These are phyloP conservation scores for Drosophila hamatofila DNA, from an alignment of 2,888 invertebrate species.

Conservation along the genomic window DNA sequence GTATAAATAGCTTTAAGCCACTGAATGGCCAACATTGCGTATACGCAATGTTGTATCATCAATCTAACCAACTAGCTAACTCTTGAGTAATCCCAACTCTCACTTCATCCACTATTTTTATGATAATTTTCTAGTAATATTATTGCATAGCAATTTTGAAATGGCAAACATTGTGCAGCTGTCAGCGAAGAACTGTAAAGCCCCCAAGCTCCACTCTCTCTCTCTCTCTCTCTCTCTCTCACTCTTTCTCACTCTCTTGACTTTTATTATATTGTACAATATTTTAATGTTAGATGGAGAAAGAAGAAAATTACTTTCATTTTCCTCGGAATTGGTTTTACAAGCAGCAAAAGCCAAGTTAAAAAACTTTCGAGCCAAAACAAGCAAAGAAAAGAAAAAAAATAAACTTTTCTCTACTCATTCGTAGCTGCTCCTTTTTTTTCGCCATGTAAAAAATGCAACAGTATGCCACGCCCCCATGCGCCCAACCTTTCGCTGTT, in stretches of 20 bases:
- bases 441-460: slow-evolving; percentile 62
- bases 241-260: slow-evolving; percentile 24
- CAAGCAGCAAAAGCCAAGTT: slow-evolving; percentile 66
- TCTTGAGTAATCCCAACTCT: neutral
- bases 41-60: slow-evolving; percentile 42
- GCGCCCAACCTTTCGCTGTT: slow-evolving; percentile 9
- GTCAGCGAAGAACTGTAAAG: slow-evolving; percentile 29
- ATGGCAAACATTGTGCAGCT: slow-evolving; percentile 72
- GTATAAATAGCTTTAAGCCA: neutral
- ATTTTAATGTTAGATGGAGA: slow-evolving; percentile 73
- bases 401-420: slow-evolving; percentile 41
- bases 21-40: slow-evolving; percentile 26
- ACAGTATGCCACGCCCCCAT: slow-evolving; percentile 30
- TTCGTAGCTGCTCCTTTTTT: slow-evolving; percentile 3
- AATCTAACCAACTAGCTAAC: slow-evolving; percentile 5
- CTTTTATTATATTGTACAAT: slow-evolving; percentile 62
- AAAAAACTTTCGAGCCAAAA: slow-evolving; percentile 65
- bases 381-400: slow-evolving; percentile 40
- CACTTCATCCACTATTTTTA: slow-evolving; percentile 29
- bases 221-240: slow-evolving; percentile 6
- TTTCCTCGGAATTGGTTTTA: slow-evolving; percentile 79
- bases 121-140: slow-evolving; percentile 73
- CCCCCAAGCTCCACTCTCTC: slow-evolving; percentile 20
- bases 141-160: slow-evolving; percentile 69
- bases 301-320: slow-evolving; percentile 74